Percentiles rank a stretch among this genome's conserved stretches.
Conservation (phyloP, 1,140 invertebrate species). For the Capitella teleta region DNA sequence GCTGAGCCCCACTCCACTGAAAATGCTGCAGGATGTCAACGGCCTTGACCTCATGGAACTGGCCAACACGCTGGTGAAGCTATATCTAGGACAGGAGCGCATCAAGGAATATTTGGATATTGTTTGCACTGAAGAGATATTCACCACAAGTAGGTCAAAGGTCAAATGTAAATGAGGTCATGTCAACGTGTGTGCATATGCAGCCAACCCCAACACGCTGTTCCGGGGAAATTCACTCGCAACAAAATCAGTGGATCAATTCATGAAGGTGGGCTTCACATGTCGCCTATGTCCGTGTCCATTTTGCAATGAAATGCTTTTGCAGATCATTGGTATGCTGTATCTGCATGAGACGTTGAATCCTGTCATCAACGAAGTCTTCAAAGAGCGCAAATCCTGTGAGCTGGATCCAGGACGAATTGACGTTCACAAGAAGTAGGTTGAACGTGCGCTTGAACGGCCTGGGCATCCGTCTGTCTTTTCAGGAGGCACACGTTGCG, state of each 20-base stretch:
- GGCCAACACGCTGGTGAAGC: constrained; percentile 16
- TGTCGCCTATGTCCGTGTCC: too few species aligned
- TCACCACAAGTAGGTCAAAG: constrained; percentile 15
- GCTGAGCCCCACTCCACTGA: constrained; percentile 13
- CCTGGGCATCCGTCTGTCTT: not conserved
- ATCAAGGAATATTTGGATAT: constrained; percentile 16
- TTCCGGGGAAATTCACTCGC: constrained; percentile 12
- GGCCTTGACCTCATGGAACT: constrained; percentile 19
- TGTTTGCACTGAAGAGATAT: constrained; percentile 16
- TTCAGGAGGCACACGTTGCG: not conserved
- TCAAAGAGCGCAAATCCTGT: constrained; percentile 16
- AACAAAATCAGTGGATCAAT: constrained; percentile 12
- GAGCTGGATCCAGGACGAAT: constrained; percentile 20
- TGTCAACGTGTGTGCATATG: not conserved
- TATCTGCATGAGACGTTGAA: constrained; percentile 10
- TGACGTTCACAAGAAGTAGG: constrained; percentile 13
- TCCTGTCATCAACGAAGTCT: constrained; percentile 3
- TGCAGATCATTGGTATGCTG: constrained; percentile 5
- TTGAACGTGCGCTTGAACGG: not conserved
- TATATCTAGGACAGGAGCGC: constrained; percentile 19
- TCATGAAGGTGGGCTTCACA: constrained; percentile 13
- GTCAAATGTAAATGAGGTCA: not conserved
- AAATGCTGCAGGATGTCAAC: constrained; percentile 16
- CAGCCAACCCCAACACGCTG: constrained; percentile 12
- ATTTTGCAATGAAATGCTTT: too few species aligned